These are phyloP conservation scores for Typhlomys cinereus DNA, from an alignment of 2,113 vertebrate species.

Conservation along the genomic window DNA sequence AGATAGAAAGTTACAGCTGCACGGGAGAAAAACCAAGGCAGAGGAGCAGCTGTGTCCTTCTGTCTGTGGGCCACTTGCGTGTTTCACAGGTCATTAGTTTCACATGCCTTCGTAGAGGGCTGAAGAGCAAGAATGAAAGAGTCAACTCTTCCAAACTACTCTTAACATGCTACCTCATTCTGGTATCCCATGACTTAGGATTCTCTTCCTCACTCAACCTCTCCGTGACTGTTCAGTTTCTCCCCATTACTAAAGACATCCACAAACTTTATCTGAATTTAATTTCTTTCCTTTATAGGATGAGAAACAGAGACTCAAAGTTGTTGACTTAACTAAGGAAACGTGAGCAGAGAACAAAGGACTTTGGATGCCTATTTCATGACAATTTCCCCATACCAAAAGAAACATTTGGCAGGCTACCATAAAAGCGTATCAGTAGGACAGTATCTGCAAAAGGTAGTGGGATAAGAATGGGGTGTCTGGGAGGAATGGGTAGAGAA, in stretches of 20 bases:
- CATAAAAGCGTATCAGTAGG: neutral
- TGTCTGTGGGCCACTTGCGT: neutral
- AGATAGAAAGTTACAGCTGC: slow-evolving; percentile 28
- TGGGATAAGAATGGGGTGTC: no score
- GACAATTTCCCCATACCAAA: neutral
- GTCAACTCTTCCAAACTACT: neutral
- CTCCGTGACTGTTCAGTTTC: neutral
- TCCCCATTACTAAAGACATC: neutral
- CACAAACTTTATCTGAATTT: no score
- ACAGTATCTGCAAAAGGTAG: neutral
- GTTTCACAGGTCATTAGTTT: neutral
- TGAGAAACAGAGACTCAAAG: neutral
- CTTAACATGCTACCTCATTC: neutral
- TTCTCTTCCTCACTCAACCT: neutral
- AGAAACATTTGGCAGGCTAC: neutral
- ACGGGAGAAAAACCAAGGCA: neutral
- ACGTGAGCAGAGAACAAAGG: neutral
- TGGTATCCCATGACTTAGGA: neutral
- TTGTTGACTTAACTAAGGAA: neutral
- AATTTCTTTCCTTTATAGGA: no score
- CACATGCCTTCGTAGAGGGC: no score
- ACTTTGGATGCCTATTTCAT: neutral
- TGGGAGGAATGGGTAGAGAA: neutral
- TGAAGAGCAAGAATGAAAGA: neutral
- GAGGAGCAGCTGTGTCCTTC: neutral